Base-by-base conservation (phyloP, 2,113 vertebrate genomes). In the Verasper variegatus region DNA sequence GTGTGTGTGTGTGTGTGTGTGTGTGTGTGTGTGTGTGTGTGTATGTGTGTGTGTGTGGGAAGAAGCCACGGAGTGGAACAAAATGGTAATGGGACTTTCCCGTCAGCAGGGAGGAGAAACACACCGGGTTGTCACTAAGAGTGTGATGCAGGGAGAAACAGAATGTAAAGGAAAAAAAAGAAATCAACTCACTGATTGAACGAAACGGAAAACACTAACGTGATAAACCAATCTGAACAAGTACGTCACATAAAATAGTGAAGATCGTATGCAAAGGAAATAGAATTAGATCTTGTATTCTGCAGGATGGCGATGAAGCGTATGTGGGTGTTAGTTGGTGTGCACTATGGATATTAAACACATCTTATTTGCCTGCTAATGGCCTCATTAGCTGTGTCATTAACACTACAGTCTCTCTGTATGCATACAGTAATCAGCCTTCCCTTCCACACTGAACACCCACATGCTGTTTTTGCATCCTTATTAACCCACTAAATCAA, bases 341-440 rank as follows among this genome's bases (percentile, higher is more conserved):
- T 68, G 17, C 24, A 23, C 52, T 11, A 27, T 12, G 13, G 24
- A 24, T 27, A 67, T 23, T 70, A 27, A 72, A 65, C 2, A 3
- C 51, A 45, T 65, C 11, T 60, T 35, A 57, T 79, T 74, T 55
- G 26, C 49, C 51, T 49, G 20, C 52, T 66, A 52, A 68, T 62
- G 15, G 42, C 12, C 52, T 79, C 58, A 49, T 72, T 72, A 67
- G 21, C 76, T 52, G n/a, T 68, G 12, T 49, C 51, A 71, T 75
- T 71, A 47, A 24, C 23, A 74, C 14, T 40, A 61, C 15, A 57
- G 31, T 21, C 12, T 21, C 2, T 0, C 15, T 35, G 15, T 11
- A 40, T 12, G 4, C 59, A 61, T 21, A 18, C 60, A 62, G 3
- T 63, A 18, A 56, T 66, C 52, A 70, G 5, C 40, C 21, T 35